phyloP scores from a whole-genome alignment of 2,888 invertebrate genomes.

The Heteropelma amictum region DNA sequence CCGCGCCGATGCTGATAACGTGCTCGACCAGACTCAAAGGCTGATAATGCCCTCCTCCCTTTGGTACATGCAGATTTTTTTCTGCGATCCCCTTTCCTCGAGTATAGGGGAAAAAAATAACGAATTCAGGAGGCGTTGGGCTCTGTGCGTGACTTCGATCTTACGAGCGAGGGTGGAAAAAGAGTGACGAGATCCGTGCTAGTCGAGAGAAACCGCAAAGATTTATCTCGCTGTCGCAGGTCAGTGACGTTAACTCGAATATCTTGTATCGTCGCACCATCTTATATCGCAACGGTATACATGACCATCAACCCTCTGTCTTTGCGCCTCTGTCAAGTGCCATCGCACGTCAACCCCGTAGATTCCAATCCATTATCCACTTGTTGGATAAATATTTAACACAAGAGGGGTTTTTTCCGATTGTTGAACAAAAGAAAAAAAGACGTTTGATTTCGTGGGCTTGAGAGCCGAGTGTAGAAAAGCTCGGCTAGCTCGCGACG shows the following conservation, averaged over 20 bases:
- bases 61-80: neutral
- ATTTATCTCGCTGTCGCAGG: conserved; percentile 47
- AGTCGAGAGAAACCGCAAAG: neutral
- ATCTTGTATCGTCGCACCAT: conserved; percentile 3
- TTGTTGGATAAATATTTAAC: no score
- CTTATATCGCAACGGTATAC: neutral
- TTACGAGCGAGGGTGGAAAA: neutral
- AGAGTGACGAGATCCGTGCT: neutral
- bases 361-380: neutral
- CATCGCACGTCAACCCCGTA: neutral
- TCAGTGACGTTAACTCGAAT: conserved; percentile 49
- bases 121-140: neutral
- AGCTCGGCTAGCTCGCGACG: conserved; percentile 10
- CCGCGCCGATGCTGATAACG: conserved; percentile 19
- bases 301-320: neutral
- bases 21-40: neutral
- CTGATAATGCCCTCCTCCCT: neutral
- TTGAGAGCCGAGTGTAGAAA: neutral
- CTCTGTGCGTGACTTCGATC: neutral
- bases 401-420: no score
- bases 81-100: neutral
- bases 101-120: neutral
- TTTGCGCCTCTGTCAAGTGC: neutral
- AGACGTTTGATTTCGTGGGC: neutral
- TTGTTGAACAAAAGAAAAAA: neutral